Evolutionary conservation across 2,888 invertebrate genomes (phyloP).

Genomic region (Drosophila subsilvestris): DNA sequence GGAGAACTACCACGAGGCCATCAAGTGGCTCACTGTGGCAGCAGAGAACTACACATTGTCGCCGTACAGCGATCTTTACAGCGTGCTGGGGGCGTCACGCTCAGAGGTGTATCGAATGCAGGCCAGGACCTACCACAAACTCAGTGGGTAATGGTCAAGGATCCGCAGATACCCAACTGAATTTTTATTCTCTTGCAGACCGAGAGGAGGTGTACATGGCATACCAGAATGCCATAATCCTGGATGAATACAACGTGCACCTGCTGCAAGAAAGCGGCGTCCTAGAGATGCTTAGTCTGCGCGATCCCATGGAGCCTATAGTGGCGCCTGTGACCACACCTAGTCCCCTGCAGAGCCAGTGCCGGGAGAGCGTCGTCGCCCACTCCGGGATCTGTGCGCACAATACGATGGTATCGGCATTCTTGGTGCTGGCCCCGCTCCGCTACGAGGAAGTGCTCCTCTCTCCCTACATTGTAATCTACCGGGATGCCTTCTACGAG

Average conservation of each 20-base stretch:
- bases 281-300: background rate
- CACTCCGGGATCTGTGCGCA: slow-evolving; percentile 15
- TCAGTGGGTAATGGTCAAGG: slow-evolving; percentile 23
- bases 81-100: slow-evolving; percentile 23
- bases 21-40: slow-evolving; percentile 48
- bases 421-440: slow-evolving; percentile 42
- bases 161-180: background rate
- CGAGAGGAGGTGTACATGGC: background rate
- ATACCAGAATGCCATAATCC: slow-evolving; percentile 11
- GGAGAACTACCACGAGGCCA: slow-evolving; percentile 36
- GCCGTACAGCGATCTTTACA: slow-evolving; percentile 19
- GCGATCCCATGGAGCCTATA: slow-evolving; percentile 6
- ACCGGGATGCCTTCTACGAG: slow-evolving; percentile 20
- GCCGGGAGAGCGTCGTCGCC: slow-evolving; percentile 15
- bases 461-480: slow-evolving; percentile 30
- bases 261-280: slow-evolving; percentile 6
- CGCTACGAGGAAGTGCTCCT: slow-evolving; percentile 23
- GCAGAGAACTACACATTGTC: slow-evolving; percentile 30
- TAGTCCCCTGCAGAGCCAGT: slow-evolving; percentile 23
- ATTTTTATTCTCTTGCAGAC: slow-evolving; percentile 16
- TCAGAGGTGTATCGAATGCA: slow-evolving; percentile 42
- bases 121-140: slow-evolving; percentile 21
- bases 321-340: background rate
- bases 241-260: slow-evolving; percentile 27
- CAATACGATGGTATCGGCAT: background rate